phyloP scores from a whole-genome alignment of 30 jellyfish, hydroid and myxozoan species.

The Calvadosia cruxmelitensis region DNA sequence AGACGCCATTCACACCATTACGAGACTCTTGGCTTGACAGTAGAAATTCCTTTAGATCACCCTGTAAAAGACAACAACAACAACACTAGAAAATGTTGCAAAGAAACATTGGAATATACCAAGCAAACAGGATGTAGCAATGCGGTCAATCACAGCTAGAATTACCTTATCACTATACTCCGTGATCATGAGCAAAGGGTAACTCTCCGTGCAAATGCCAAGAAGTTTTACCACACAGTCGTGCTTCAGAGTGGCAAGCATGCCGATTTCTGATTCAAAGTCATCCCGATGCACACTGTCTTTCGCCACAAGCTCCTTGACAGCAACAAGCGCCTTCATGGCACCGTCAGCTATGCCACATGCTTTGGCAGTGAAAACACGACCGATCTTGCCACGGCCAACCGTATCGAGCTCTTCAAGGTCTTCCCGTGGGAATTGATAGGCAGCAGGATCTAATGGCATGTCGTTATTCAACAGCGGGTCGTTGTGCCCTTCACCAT shows the following conservation, averaged over 20 bases:
- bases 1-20: neutral
- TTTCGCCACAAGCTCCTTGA: slow-evolving; percentile 40
- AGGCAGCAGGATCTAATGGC: slow-evolving; percentile 30
- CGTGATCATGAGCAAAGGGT: slow-evolving; percentile 47
- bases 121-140: too few species aligned
- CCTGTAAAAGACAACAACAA: slow-evolving; percentile 31
- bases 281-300: slow-evolving; percentile 29
- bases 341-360: slow-evolving; percentile 48
- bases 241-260: slow-evolving; percentile 52
- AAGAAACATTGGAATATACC: neutral
- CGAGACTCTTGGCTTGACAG: neutral
- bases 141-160: too few species aligned
- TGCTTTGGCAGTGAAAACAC: slow-evolving; percentile 63
- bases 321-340: slow-evolving; percentile 47
- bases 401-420: slow-evolving; percentile 27
- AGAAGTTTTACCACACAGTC: slow-evolving; percentile 46
- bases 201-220: slow-evolving; percentile 46
- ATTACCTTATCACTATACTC: slow-evolving; percentile 74
- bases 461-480: slow-evolving; percentile 46
- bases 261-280: slow-evolving; percentile 58
- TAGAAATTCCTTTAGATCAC: slow-evolving; percentile 55
- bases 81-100: neutral
- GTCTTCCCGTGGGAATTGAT: slow-evolving; percentile 48
- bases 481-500: slow-evolving; percentile 58
- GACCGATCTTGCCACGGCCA: slow-evolving; percentile 86